phyloP scores from a whole-genome alignment of 2,888 invertebrate genomes.

The Aleiodes leptofemur region DNA sequence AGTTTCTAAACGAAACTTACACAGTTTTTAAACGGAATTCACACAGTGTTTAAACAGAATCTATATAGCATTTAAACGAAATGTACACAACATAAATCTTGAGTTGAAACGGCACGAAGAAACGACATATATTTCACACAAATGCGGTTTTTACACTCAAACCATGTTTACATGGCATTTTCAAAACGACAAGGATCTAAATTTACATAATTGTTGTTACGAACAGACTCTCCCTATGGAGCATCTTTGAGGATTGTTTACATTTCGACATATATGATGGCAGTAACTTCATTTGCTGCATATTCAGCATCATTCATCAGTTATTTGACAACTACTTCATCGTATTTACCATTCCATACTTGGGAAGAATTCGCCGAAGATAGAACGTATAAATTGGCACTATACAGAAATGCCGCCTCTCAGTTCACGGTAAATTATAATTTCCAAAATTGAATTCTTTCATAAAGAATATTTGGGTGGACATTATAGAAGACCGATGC shows the following conservation, averaged over 20 bases:
- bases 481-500: constrained; percentile 48
- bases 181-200: too few species aligned
- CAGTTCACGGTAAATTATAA: constrained; percentile 51
- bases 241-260: constrained; percentile 60
- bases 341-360: constrained; percentile 62
- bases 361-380: constrained; percentile 62
- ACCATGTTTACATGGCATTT: too few species aligned
- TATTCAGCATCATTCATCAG: constrained; percentile 58
- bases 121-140: too few species aligned
- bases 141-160: too few species aligned
- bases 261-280: constrained; percentile 54
- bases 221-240: constrained; percentile 59
- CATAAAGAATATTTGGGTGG: not conserved
- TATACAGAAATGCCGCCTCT: constrained; percentile 59
- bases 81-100: too few species aligned
- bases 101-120: too few species aligned
- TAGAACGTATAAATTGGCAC: constrained; percentile 63
- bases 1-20: too few species aligned
- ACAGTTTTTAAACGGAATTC: too few species aligned
- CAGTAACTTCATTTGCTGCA: constrained; percentile 46
- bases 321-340: constrained; percentile 43
- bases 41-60: too few species aligned
- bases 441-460: not conserved
- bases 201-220: not conserved
- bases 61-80: too few species aligned